Evolutionary conservation across 2,888 invertebrate genomes (phyloP).

Genomic region (Philaethria dido): DNA sequence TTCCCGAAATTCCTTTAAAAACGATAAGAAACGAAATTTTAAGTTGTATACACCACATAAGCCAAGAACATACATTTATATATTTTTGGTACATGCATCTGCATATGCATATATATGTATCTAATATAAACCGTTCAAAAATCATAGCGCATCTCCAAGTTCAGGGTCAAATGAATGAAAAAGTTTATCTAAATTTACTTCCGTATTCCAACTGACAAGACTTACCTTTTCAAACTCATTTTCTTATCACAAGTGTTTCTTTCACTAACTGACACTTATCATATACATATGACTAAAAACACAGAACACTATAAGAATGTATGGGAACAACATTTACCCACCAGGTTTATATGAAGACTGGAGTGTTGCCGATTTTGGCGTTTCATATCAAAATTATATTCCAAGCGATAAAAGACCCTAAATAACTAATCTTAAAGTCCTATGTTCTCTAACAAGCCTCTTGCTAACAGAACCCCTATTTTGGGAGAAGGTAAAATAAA

Average conservation of each 20-base stretch:
- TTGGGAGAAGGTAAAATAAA: constrained; percentile 7
- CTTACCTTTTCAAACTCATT: constrained; percentile 18
- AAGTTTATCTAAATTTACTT: constrained; percentile 2
- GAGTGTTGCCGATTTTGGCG: constrained; percentile 48
- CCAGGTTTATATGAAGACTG: constrained; percentile 57
- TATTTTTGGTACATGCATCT: no score
- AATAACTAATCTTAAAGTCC: background rate
- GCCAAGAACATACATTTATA: no score
- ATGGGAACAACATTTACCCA: constrained; percentile 51
- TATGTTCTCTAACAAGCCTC: constrained; percentile 18
- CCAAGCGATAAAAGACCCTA: constrained; percentile 25
- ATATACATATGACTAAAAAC: constrained; percentile 9
- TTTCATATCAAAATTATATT: constrained; percentile 28
- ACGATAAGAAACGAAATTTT: no score
- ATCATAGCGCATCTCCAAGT: constrained; percentile 5
- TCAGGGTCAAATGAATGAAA: background rate
- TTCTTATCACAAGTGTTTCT: background rate
- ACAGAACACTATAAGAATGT: constrained; percentile 6
- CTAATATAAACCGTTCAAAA: background rate
- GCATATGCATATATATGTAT: background rate
- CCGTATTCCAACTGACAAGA: background rate
- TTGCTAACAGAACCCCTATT: constrained; percentile 37
- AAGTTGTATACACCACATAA: no score
- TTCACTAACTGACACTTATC: constrained; percentile 12
- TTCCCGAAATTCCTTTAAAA: no score